These are phyloP conservation scores for Notiomystis cincta DNA, from an alignment of 2,113 vertebrate genomes.

Conservation along the genomic window DNA sequence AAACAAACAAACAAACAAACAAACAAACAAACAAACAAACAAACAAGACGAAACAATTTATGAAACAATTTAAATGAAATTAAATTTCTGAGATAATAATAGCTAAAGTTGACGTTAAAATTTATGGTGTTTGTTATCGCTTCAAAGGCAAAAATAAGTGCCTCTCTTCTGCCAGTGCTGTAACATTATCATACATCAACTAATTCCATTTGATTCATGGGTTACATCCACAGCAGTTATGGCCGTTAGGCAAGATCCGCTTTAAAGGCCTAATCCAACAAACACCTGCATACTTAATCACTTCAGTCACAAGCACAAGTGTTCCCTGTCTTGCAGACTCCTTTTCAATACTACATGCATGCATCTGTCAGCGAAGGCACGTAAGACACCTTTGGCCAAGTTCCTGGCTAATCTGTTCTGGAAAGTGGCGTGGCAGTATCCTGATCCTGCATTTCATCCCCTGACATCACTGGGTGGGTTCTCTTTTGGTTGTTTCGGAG, in stretches of 20 bases:
- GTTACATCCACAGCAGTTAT: not conserved
- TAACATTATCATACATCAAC: not conserved
- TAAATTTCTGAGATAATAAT: not conserved
- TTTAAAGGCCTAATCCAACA: slow-evolving; percentile 22
- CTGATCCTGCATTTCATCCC: not conserved
- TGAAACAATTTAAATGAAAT: not conserved
- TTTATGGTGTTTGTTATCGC: not conserved
- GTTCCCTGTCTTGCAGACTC: not conserved
- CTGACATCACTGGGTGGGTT: not conserved
- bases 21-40: too few relatives aligned
- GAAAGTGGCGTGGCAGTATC: not conserved
- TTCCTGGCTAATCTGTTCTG: not conserved
- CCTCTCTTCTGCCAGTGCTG: not conserved
- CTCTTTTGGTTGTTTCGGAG: rapidly evolving
- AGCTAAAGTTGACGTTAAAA: not conserved
- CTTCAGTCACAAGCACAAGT: not conserved
- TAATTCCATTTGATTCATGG: slow-evolving; percentile 23
- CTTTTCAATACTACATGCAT: not conserved
- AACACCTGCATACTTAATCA: slow-evolving; percentile 35
- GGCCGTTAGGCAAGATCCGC: not conserved
- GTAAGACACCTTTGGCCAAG: not conserved
- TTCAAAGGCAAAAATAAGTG: not conserved
- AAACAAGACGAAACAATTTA: too few relatives aligned
- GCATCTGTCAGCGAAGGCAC: not conserved
- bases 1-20: too few relatives aligned